Evolutionary conservation across 2,888 invertebrate species (phyloP).

Genomic region (Rhorus exstirpatorius): DNA sequence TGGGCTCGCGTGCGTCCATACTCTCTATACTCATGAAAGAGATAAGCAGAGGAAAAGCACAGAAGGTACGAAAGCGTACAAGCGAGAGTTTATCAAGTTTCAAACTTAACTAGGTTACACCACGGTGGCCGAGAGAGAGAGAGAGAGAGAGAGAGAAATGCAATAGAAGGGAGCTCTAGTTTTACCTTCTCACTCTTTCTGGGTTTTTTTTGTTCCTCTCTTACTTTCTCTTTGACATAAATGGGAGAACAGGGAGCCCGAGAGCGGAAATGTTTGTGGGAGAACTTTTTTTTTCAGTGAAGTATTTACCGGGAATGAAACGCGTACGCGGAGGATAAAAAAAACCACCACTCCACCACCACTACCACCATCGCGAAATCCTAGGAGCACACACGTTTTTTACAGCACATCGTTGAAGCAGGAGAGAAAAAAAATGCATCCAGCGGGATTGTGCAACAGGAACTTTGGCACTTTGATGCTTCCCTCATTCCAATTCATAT

Average conservation of each 20-base stretch:
- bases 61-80: constrained; percentile 26
- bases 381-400: constrained; percentile 14
- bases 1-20: constrained; percentile 63
- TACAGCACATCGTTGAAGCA: constrained; percentile 26
- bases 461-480: constrained; percentile 57
- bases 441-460: constrained; percentile 57
- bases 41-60: constrained; percentile 29
- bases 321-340: neutral
- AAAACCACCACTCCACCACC: neutral
- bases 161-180: constrained; percentile 26
- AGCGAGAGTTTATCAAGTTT: constrained; percentile 72
- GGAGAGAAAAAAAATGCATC: constrained; percentile 38
- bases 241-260: constrained; percentile 7
- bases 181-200: constrained; percentile 24
- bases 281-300: constrained; percentile 29
- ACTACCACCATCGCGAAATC: constrained; percentile 25
- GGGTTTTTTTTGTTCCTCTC: constrained; percentile 15
- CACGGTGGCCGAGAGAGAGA: constrained; percentile 32
- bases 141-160: constrained; percentile 1
- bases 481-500: constrained; percentile 33
- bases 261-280: constrained; percentile 44
- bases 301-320: constrained; percentile 56
- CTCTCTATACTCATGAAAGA: constrained; percentile 28
- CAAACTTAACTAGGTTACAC: constrained; percentile 72
- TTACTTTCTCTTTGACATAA: constrained; percentile 32